Evolutionary conservation across 2,888 invertebrate species (phyloP).

Genomic region (Tenthredo amoena): DNA sequence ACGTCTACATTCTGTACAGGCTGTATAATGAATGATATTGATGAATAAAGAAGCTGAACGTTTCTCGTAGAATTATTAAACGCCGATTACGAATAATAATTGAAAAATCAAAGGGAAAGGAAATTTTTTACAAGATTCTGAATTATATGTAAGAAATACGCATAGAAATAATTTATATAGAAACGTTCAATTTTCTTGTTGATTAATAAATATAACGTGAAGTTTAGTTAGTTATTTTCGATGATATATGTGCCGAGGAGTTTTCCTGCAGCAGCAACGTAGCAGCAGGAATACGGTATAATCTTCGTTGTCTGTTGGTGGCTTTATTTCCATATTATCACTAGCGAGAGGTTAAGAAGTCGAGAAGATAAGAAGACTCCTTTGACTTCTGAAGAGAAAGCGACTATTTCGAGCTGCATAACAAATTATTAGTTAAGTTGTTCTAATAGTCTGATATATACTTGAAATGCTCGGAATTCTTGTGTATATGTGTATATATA

Average conservation of each 20-base stretch:
- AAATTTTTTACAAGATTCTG: not conserved
- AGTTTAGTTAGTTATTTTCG: not conserved
- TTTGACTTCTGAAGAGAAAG: conserved; percentile 57
- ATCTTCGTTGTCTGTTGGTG: conserved; percentile 49
- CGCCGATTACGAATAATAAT: not conserved
- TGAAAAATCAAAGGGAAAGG: not conserved
- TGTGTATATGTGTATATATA: not conserved
- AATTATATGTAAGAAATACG: not conserved
- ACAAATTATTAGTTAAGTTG: conserved; percentile 62
- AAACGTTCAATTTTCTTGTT: not conserved
- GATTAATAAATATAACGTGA: not conserved
- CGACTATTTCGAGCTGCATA: conserved; percentile 64
- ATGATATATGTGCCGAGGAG: not conserved
- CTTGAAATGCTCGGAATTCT: not conserved
- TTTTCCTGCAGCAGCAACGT: not conserved
- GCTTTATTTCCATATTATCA: conserved; percentile 54
- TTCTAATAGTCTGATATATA: not conserved
- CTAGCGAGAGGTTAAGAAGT: conserved; percentile 57
- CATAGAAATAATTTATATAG: not conserved
- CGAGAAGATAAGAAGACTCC: conserved; percentile 54
- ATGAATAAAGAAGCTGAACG: too few relatives aligned
- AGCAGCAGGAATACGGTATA: not conserved
- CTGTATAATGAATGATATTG: conserved; percentile 1
- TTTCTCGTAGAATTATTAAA: not conserved
- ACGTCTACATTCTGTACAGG: not conserved